A percentile compares a stretch with the other conserved stretches of the same genome.
These are phyloP conservation scores for Xiphophorus maculatus DNA, from an alignment of 2,113 vertebrate genomes.

Conservation along the genomic window DNA sequence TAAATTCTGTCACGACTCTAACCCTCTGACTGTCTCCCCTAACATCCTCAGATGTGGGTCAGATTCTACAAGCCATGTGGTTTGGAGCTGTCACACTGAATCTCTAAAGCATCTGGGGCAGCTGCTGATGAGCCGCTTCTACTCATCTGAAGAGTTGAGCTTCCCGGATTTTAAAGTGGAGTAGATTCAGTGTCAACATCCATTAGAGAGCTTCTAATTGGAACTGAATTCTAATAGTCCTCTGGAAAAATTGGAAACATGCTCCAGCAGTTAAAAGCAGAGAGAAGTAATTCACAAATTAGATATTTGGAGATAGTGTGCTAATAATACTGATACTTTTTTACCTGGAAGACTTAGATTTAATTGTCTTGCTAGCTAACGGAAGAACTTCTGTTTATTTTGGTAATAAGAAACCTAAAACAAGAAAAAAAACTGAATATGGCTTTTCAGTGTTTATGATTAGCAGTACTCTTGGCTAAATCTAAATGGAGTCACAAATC, in stretches of 20 bases:
- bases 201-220: slow-evolving; percentile 70
- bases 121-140: slow-evolving; percentile 40
- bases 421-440: not conserved
- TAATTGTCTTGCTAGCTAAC: not conserved
- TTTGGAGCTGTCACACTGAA: slow-evolving; percentile 46
- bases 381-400: not conserved
- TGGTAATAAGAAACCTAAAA: not conserved
- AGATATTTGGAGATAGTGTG: slow-evolving; percentile 21
- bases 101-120: slow-evolving; percentile 55
- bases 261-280: slow-evolving; percentile 50
- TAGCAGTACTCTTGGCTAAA: too few species aligned
- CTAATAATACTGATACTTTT: not conserved
- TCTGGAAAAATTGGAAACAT: slow-evolving; percentile 66
- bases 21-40: slow-evolving; percentile 33
- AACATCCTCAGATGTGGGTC: slow-evolving; percentile 53
- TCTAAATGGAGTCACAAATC: not conserved
- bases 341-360: not conserved
- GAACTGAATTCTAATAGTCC: slow-evolving; percentile 70
- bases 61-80: slow-evolving; percentile 47
- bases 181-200: slow-evolving; percentile 71
- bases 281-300: slow-evolving; percentile 45
- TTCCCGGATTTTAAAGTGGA: slow-evolving; percentile 58
- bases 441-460: not conserved
- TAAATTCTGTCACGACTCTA: slow-evolving; percentile 56
- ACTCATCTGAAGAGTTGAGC: slow-evolving; percentile 48